Evolutionary conservation across 2,888 invertebrate genomes (phyloP), one percentile per base, ranked within the genome.

Genomic region (Macrophya annulata): DNA sequence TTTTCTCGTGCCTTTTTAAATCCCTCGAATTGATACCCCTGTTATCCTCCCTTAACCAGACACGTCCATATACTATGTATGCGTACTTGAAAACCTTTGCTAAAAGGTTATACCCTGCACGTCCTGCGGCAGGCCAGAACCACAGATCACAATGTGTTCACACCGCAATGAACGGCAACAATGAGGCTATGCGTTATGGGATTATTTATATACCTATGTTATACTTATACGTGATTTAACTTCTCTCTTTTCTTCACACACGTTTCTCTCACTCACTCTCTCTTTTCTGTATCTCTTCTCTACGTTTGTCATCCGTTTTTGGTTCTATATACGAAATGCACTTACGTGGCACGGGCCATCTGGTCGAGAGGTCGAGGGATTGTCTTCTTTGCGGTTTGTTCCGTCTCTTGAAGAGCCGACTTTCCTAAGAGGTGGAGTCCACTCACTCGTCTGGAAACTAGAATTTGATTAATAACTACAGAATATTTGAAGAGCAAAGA

Each of bases 311-410:
- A 15, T 62, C 68, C 45, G 82, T 31, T 83, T 83, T 83, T 68
- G 31, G 15, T 17, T 40, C 45, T 40, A 83, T 55, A 55, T 40
- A 81, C 1, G 82, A 83, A 68, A 68, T 12, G 82, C 68, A 83
- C 48, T 68, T 83, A 62, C 85, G 85, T 83, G 86, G 89, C 89
- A 89, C 89, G 89, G 89, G 89, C 89, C 89, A 89, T 88, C 88
- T 89, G 89, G 88, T 86, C 87, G 84, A 84, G 86, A 86, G 84
- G 84, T 82, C 87, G 81, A n/a, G n/a, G 1, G 31, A 71, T 81
- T 71, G 77, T 65, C 74, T 77, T 65, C 77, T 77, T 76, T 77
- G 65, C 48, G 45, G n/a, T 45, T 25, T 45, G n/a, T 77, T 0
- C 25, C 62, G 48, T 71, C 77, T 68, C 79, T 84, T 59, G 74